Evolutionary conservation across 2,888 invertebrate genomes (phyloP).

Genomic region (Tryphoninae sp.): DNA sequence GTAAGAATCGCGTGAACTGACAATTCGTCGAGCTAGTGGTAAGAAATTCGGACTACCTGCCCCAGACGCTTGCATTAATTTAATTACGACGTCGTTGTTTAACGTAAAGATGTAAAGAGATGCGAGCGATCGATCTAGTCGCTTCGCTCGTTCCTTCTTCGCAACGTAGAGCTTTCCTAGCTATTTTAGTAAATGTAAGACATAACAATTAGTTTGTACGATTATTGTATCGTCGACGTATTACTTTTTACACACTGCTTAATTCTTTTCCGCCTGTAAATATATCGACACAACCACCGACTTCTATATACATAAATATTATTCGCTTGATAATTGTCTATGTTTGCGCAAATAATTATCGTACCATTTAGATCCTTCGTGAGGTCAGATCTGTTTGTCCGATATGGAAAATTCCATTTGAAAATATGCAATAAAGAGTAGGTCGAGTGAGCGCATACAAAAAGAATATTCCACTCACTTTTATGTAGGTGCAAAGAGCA

Average conservation of each 20-base stretch:
- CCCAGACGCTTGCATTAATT: constrained; percentile 55
- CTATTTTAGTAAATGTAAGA: constrained; percentile 21
- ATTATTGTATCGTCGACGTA: constrained; percentile 59
- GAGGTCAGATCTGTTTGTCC: constrained; percentile 7
- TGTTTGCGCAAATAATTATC: constrained; percentile 21
- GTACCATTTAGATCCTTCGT: constrained; percentile 19
- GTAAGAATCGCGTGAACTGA: background rate
- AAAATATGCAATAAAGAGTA: background rate
- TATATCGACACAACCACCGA: constrained; percentile 51
- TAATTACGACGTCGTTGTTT: constrained; percentile 32
- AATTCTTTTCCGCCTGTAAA: constrained; percentile 67
- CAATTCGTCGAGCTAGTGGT: constrained; percentile 31
- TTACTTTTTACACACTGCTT: constrained; percentile 59
- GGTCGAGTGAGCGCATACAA: background rate
- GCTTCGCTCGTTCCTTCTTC: constrained; percentile 34
- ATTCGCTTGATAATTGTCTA: constrained; percentile 21
- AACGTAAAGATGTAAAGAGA: constrained; percentile 31
- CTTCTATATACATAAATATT: background rate
- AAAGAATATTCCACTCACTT: constrained; percentile 83
- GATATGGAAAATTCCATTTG: constrained; percentile 2
- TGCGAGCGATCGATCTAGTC: constrained; percentile 48
- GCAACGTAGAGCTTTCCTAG: constrained; percentile 18
- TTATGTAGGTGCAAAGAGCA: constrained; percentile 97
- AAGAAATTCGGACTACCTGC: constrained; percentile 25
- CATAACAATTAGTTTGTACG: constrained; percentile 40